phyloP scores from a whole-genome alignment of 1,140 invertebrate genomes.

The Cydia fagiglandana region DNA sequence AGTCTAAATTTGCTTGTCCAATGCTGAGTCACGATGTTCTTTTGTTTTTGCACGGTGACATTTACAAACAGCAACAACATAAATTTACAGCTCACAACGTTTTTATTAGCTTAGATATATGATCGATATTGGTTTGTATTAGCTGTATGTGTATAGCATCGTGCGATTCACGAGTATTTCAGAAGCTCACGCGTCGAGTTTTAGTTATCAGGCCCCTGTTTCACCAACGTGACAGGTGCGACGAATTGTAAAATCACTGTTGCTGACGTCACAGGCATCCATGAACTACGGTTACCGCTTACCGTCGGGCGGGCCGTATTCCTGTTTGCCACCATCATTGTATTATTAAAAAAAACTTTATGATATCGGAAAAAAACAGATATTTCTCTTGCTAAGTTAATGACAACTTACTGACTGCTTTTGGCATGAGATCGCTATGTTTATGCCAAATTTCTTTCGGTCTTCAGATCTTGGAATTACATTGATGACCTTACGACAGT shows the following conservation, averaged over 20 bases:
- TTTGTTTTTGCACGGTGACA: constrained; percentile 17
- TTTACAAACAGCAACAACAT: constrained; percentile 14
- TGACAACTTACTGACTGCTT: constrained; percentile 10
- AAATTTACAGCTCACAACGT: background rate
- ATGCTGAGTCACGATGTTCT: background rate
- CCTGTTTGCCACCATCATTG: too few relatives aligned
- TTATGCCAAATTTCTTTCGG: constrained; percentile 25
- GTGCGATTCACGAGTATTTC: constrained; percentile 6
- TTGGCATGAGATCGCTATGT: constrained; percentile 14
- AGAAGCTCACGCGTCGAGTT: constrained; percentile 13
- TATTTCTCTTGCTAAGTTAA: too few relatives aligned
- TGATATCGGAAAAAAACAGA: too few relatives aligned
- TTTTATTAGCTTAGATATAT: background rate
- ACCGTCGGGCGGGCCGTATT: too few relatives aligned
- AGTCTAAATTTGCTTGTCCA: background rate
- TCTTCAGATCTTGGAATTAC: background rate
- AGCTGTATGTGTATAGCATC: background rate
- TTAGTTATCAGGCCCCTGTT: constrained; percentile 21
- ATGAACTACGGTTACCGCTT: too few relatives aligned
- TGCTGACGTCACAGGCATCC: too few relatives aligned
- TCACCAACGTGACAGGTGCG: too few relatives aligned
- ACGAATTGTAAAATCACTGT: too few relatives aligned
- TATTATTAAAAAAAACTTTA: too few relatives aligned
- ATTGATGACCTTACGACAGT: background rate
- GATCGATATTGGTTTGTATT: background rate